Conservation (phyloP, 2,888 invertebrate species). For the Hyalella azteca region DNA sequence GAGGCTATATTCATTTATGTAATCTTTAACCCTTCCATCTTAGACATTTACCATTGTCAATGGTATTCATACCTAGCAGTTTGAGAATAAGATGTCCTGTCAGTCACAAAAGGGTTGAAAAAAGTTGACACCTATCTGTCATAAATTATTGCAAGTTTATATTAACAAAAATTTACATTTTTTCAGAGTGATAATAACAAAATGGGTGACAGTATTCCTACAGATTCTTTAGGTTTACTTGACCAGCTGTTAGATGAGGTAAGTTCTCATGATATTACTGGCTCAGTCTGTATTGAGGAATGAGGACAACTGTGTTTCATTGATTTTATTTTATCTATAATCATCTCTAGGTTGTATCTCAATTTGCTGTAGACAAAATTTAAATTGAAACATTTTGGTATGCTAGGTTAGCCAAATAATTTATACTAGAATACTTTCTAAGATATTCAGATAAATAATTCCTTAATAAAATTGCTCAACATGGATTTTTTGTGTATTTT, state of each 20-base stretch:
- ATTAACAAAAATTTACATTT: too few species aligned
- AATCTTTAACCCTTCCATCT: too few species aligned
- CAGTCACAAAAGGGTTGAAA: too few species aligned
- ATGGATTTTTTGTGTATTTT: neutral
- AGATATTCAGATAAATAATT: neutral
- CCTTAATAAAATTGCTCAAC: neutral
- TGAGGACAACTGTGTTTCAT: neutral
- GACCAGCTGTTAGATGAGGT: neutral
- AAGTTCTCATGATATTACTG: neutral
- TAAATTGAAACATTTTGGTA: neutral
- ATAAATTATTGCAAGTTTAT: too few species aligned
- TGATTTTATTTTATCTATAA: neutral
- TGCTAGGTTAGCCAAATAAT: neutral
- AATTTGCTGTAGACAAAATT: neutral
- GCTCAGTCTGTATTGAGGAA: neutral
- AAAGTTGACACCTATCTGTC: too few species aligned
- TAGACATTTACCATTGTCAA: too few species aligned
- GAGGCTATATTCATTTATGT: too few species aligned
- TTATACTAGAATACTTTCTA: too few species aligned
- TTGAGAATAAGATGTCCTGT: too few species aligned
- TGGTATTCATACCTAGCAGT: too few species aligned
- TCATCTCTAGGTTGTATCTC: too few species aligned
- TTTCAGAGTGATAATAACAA: too few species aligned
- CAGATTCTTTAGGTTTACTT: neutral
- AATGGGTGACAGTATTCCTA: neutral